These are phyloP conservation scores for Ferrisia virgata DNA, from an alignment of 2,888 invertebrate species.

Conservation along the genomic window DNA sequence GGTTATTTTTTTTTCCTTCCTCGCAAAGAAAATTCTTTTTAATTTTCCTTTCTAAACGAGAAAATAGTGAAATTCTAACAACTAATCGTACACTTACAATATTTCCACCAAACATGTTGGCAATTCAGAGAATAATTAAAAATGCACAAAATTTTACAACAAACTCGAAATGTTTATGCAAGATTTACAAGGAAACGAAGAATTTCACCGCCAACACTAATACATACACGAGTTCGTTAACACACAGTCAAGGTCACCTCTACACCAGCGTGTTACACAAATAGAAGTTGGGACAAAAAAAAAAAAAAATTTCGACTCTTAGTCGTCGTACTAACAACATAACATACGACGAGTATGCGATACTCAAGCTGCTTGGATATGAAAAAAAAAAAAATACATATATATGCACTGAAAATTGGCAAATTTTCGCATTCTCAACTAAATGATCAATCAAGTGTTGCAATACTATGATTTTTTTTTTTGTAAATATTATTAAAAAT, in stretches of 20 bases:
- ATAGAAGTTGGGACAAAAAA: slow-evolving; percentile 28
- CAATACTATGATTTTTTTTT: no score
- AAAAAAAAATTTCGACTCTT: slow-evolving; percentile 11
- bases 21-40: neutral
- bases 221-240: slow-evolving; percentile 31
- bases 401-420: no score
- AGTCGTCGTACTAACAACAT: neutral
- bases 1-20: no score
- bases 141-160: neutral
- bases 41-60: no score
- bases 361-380: no score
- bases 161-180: neutral
- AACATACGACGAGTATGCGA: neutral
- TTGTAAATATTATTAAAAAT: neutral
- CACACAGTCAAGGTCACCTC: slow-evolving; percentile 42
- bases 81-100: no score
- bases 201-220: neutral
- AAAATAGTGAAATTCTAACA: no score
- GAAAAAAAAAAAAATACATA: slow-evolving; percentile 8
- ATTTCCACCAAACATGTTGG: no score
- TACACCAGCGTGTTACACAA: slow-evolving; percentile 41
- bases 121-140: no score
- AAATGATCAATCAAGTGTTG: no score
- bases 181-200: neutral
- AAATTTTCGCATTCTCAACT: no score